phyloP scores from a whole-genome alignment of 2,797 vertebrate species.

The Chelonia mydas region DNA sequence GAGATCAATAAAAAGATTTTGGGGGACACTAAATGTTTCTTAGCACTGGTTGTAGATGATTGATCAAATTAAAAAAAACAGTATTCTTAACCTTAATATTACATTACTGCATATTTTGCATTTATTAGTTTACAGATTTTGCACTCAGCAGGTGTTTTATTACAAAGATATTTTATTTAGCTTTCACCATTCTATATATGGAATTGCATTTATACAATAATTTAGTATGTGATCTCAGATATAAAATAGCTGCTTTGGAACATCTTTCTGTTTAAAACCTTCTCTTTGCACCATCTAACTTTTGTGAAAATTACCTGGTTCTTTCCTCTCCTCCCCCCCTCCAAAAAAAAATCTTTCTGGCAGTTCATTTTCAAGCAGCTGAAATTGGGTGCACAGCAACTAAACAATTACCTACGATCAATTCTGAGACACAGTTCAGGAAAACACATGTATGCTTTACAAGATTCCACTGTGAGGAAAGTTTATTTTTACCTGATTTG shows the following conservation, averaged over 20 bases:
- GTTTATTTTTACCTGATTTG: conserved; percentile 91
- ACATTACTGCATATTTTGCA: not conserved
- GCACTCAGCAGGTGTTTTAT: conserved; percentile 7
- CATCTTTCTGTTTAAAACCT: conserved; percentile 17
- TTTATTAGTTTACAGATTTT: not conserved
- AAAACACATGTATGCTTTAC: conserved; percentile 76
- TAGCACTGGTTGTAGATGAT: not conserved
- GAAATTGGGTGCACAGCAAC: conserved; percentile 66
- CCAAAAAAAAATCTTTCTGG: conserved; percentile 44
- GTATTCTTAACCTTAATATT: not conserved
- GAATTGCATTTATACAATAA: conserved; percentile 41
- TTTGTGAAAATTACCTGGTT: conserved; percentile 17
- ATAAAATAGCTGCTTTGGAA: conserved; percentile 5
- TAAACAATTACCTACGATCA: conserved; percentile 73
- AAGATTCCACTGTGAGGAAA: conserved; percentile 76
- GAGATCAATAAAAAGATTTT: conserved; percentile 33
- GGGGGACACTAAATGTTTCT: conserved; percentile 27
- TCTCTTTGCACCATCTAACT: conserved; percentile 43
- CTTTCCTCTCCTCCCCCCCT: conserved; percentile 27
- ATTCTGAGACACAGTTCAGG: conserved; percentile 74
- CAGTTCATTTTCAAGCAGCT: conserved; percentile 60
- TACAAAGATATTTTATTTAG: conserved; percentile 34
- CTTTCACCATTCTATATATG: conserved; percentile 24
- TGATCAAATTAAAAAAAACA: not conserved
- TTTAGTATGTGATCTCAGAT: conserved; percentile 25